These are phyloP conservation scores for Reticulitermes speratus DNA, from an alignment of 1,140 invertebrate species.

Conservation along the genomic window DNA sequence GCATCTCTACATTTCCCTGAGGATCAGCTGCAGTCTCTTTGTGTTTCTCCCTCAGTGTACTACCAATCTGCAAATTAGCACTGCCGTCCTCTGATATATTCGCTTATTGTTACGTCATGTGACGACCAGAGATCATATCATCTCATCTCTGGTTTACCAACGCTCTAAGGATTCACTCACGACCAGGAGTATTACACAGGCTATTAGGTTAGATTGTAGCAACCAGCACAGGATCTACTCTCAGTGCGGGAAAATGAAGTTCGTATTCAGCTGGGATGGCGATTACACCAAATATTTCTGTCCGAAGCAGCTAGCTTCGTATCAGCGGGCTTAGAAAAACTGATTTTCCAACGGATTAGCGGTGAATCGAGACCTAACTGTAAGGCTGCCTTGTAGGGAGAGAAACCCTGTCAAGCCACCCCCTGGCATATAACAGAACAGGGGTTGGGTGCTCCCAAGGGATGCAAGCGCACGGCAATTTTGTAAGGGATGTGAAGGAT, in stretches of 20 bases:
- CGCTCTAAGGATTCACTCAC: conserved; percentile 4
- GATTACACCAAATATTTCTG: conserved; percentile 36
- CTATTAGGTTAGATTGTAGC: conserved; percentile 16
- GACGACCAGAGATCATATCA: background rate
- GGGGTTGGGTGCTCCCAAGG: conserved; percentile 1
- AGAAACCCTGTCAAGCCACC: background rate
- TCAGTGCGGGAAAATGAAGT: background rate
- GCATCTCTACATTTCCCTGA: background rate
- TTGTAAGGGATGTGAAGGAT: conserved; percentile 14
- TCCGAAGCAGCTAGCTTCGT: conserved; percentile 27
- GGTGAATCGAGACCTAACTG: conserved; percentile 33
- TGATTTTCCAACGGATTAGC: conserved; percentile 37
- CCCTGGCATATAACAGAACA: background rate
- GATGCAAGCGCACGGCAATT: conserved; percentile 13
- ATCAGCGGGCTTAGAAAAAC: conserved; percentile 37
- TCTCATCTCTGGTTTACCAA: conserved; percentile 1
- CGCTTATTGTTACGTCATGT: background rate
- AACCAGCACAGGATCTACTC: background rate
- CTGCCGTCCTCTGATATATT: background rate
- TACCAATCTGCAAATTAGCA: background rate
- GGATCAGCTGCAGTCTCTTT: background rate
- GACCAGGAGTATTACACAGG: background rate
- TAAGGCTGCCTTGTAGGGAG: conserved; percentile 7
- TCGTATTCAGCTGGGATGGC: conserved; percentile 10
- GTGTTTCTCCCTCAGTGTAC: background rate